Evolutionary conservation across 2,888 invertebrate species (phyloP).

Genomic region (Pseudanteris insignis): DNA sequence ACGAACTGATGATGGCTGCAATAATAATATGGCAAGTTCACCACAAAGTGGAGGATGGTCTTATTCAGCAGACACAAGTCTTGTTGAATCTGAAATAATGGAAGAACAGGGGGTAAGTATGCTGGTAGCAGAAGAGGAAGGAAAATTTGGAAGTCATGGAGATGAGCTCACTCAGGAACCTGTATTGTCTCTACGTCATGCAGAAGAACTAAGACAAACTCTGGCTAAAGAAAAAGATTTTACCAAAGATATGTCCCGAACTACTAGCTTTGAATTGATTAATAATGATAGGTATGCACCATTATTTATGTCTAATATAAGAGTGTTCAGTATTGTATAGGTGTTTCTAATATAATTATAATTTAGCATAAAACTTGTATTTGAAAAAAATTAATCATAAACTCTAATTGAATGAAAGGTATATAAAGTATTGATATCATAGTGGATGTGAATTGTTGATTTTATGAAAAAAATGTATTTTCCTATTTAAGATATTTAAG

Average conservation of each 20-base stretch:
- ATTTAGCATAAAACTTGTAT: too few relatives aligned
- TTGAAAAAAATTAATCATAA: too few relatives aligned
- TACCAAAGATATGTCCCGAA: slow-evolving; percentile 49
- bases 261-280: slow-evolving; percentile 49
- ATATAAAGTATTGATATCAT: too few relatives aligned
- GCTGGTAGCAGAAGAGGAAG: slow-evolving; percentile 70
- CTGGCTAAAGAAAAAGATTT: slow-evolving; percentile 45
- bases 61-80: slow-evolving; percentile 57
- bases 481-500: too few relatives aligned
- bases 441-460: too few relatives aligned
- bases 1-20: slow-evolving; percentile 59
- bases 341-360: too few relatives aligned
- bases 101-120: slow-evolving; percentile 73
- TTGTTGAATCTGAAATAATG: slow-evolving; percentile 67
- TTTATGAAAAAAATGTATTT: too few relatives aligned
- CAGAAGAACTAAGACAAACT: slow-evolving; percentile 46
- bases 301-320: too few relatives aligned
- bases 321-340: too few relatives aligned
- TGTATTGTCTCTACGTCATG: slow-evolving; percentile 50
- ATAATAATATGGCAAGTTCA: slow-evolving; percentile 56
- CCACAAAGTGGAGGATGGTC: slow-evolving; percentile 56
- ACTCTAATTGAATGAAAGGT: too few relatives aligned
- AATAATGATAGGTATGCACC: slow-evolving; percentile 57
- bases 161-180: slow-evolving; percentile 61
- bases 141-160: slow-evolving; percentile 60